Conservation (phyloP, 2,797 vertebrate species). For the Netta rufina region DNA sequence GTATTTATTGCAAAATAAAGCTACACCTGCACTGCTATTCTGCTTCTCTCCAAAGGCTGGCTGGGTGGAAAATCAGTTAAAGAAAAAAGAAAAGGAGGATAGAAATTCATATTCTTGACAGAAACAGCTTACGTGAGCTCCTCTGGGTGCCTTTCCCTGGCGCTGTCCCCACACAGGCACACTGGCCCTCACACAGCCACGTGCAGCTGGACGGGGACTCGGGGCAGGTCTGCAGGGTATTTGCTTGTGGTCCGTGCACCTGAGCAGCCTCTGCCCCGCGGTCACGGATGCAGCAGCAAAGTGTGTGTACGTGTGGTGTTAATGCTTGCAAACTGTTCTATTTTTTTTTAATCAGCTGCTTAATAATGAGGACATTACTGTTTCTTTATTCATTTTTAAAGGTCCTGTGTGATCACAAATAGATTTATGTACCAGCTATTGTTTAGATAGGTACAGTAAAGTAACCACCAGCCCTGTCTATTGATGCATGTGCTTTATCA, state of each 20-base stretch:
- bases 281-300: background rate
- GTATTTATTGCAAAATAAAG: background rate
- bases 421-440: conserved; percentile 37
- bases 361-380: background rate
- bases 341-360: background rate
- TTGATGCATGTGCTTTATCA: conserved; percentile 36
- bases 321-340: background rate
- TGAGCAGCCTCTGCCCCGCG: background rate
- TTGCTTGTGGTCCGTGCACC: background rate
- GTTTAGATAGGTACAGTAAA: conserved; percentile 46
- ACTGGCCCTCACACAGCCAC: background rate
- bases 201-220: background rate
- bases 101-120: background rate
- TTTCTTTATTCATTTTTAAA: conserved; percentile 20
- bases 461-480: conserved; percentile 24
- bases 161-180: background rate
- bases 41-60: background rate
- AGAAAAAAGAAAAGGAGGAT: no score
- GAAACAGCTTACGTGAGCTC: background rate
- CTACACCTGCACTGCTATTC: fast-evolving
- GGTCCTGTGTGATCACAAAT: conserved; percentile 5
- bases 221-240: background rate
- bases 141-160: background rate
- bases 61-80: background rate
- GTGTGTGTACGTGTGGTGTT: background rate